Conservation (phyloP, 2,888 invertebrate genomes). For the Latrodectus elegans region DNA sequence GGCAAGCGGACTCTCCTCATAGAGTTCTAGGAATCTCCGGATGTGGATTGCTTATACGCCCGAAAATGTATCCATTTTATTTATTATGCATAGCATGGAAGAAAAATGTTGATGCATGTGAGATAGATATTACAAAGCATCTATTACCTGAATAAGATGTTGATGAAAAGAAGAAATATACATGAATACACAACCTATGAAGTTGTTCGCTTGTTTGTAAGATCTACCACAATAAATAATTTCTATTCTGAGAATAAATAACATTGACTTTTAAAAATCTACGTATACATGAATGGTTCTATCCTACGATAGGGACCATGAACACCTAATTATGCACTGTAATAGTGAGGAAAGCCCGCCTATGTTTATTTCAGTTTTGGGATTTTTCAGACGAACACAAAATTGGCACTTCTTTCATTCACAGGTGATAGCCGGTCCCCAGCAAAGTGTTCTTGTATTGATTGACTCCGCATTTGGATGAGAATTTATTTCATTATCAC, state of each 20-base stretch:
- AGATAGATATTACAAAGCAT: too few species aligned
- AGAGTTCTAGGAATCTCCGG: too few species aligned
- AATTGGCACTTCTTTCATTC: slow-evolving; percentile 61
- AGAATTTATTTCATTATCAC: neutral
- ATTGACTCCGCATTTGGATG: neutral
- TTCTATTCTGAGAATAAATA: slow-evolving; percentile 46
- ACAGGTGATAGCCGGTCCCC: slow-evolving; percentile 37
- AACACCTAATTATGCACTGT: slow-evolving; percentile 35
- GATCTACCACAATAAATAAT: slow-evolving; percentile 53
- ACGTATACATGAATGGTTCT: slow-evolving; percentile 51
- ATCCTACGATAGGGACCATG: slow-evolving; percentile 32
- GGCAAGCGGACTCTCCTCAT: slow-evolving; percentile 1
- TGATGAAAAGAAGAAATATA: too few species aligned
- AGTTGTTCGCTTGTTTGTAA: neutral
- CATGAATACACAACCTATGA: too few species aligned
- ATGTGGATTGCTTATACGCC: too few species aligned
- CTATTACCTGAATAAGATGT: too few species aligned
- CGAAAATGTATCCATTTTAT: too few species aligned
- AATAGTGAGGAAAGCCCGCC: slow-evolving; percentile 41
- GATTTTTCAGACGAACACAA: slow-evolving; percentile 43
- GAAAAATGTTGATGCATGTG: too few species aligned
- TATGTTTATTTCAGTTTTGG: slow-evolving; percentile 10
- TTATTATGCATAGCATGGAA: too few species aligned
- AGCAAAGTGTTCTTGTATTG: slow-evolving; percentile 13
- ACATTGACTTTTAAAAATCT: slow-evolving; percentile 44